Evolutionary conservation across 2,113 vertebrate species (phyloP).

Genomic region (Setophaga coronata): DNA sequence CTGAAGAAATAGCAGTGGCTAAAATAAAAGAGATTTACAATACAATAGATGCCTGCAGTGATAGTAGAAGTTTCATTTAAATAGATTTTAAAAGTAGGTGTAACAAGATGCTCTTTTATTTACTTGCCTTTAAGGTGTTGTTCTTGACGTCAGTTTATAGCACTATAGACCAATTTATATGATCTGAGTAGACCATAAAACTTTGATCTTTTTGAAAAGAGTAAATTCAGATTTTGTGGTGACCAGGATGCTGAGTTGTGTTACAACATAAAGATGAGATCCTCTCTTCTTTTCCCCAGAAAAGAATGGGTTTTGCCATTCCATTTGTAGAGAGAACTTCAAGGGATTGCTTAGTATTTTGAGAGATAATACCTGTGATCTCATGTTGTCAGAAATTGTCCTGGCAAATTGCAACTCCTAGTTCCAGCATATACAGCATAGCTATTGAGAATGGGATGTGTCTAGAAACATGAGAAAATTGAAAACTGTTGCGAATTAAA

Average conservation of each 20-base stretch:
- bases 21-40: neutral
- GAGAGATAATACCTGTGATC: neutral
- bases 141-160: neutral
- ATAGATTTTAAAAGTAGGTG: neutral
- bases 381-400: neutral
- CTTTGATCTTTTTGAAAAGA: neutral
- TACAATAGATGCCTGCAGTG: neutral
- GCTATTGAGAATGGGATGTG: neutral
- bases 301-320: neutral
- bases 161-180: neutral
- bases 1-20: neutral
- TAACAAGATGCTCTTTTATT: neutral
- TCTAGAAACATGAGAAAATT: neutral
- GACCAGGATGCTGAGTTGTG: neutral
- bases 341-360: neutral
- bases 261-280: neutral
- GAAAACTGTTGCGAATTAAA: neutral
- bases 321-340: neutral
- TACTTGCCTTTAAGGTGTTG: neutral
- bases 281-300: neutral
- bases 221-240: neutral
- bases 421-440: neutral
- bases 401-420: neutral
- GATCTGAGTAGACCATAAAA: neutral
- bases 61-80: neutral